Evolutionary conservation across 2,888 invertebrate species (phyloP), one percentile per base, ranked within the genome.

Genomic region (Philereme transversata): DNA sequence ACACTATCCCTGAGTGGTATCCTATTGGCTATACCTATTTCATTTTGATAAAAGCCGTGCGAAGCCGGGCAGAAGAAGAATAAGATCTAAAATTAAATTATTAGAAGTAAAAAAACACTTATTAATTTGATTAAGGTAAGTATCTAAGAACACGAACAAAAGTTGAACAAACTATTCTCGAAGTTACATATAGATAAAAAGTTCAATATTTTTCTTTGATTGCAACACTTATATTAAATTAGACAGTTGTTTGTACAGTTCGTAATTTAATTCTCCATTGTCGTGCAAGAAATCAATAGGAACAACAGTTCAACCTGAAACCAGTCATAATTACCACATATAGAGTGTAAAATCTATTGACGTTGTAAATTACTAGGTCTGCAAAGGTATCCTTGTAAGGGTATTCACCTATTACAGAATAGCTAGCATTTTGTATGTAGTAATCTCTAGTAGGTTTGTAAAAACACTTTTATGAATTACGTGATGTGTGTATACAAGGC

Each of bases 311-410:
- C 41, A 41, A n/a, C 9, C 41, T 41, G 41, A 41, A 41, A 41
- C 41, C 41, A 41, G 9, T n/a, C n/a, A 1, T 9, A 41, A 38
- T 9, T 9, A 1, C 41, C 9, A 41, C 8, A 3, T 4, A 41
- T 11, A 53, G 38, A 35, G 46, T 9, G 22, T 4, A 0, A n/a
- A 10, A 5, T 54, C 8, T 33, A 40, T 47, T 47, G 10, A 5
- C 7, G 7, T 34, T 6, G 43, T 49, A 10, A 4, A 1, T n/a
- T 8, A 9, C 8, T 41, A 51, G 38, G 33, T 44, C 44, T 47
- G 10, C 40, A 54, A 10, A 46, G 54, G 47, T 46, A 54, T 47
- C 54, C 54, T 54, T 54, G 54, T 5, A 47, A 47, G 54, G 54
- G 54, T 10, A 47, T 54, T 47, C 40, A 46, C 46, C 53, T 40